phyloP scores from a whole-genome alignment of 2,888 invertebrate genomes.

The Melanostoma mellinum region DNA sequence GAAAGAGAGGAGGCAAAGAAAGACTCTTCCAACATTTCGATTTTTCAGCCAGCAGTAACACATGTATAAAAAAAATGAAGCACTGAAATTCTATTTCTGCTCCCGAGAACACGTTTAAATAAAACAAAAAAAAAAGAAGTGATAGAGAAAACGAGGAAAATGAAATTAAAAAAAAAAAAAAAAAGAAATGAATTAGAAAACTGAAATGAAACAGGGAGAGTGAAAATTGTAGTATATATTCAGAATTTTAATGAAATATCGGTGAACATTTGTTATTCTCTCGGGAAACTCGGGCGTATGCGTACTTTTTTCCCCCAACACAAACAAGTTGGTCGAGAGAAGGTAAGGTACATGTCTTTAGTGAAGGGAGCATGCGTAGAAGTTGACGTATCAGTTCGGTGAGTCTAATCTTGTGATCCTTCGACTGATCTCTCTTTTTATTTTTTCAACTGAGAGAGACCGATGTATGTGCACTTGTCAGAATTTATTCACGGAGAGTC shows the following conservation, averaged over 20 bases:
- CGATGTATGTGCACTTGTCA: slow-evolving; percentile 45
- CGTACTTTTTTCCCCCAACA: slow-evolving; percentile 46
- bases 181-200: slow-evolving; percentile 71
- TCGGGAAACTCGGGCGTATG: slow-evolving; percentile 58
- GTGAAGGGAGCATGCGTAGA: slow-evolving; percentile 38
- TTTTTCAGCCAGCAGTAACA: slow-evolving; percentile 71
- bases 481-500: slow-evolving; percentile 13
- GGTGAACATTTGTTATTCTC: slow-evolving; percentile 63
- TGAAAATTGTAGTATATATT: slow-evolving; percentile 42
- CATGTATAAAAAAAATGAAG: slow-evolving; percentile 60
- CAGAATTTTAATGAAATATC: slow-evolving; percentile 58
- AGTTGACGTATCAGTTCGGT: slow-evolving; percentile 1
- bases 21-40: slow-evolving; percentile 69
- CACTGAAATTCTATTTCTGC: slow-evolving; percentile 70
- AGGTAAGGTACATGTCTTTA: slow-evolving; percentile 3
- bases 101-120: slow-evolving; percentile 67
- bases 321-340: slow-evolving; percentile 9
- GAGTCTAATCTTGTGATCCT: slow-evolving; percentile 51
- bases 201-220: slow-evolving; percentile 72
- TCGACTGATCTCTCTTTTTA: slow-evolving; percentile 45
- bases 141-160: slow-evolving; percentile 24
- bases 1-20: slow-evolving; percentile 70
- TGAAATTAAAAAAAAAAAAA: slow-evolving; percentile 63
- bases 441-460: slow-evolving; percentile 13
- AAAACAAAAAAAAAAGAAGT: slow-evolving; percentile 74